A percentile compares a stretch with the other conserved stretches of the same genome.
These are phyloP conservation scores for Clusia tigrina DNA, from an alignment of 2,888 invertebrate species.

Conservation along the genomic window DNA sequence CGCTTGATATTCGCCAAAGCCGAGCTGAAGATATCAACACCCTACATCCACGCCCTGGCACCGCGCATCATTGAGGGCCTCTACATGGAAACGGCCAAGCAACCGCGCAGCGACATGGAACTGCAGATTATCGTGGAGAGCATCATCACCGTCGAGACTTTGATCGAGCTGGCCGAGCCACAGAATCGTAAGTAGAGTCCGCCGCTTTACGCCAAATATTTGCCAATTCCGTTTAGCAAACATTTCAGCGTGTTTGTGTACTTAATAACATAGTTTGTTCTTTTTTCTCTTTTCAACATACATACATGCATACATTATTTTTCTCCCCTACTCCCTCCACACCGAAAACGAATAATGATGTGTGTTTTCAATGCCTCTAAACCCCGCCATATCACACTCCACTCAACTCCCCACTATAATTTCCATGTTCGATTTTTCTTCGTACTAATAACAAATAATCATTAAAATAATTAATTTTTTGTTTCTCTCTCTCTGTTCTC, in stretches of 20 bases:
- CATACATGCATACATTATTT: conserved; percentile 17
- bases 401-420: too few species aligned
- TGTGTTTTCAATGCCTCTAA: too few species aligned
- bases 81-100: conserved; percentile 71
- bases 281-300: conserved; percentile 16
- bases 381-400: background rate
- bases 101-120: conserved; percentile 73
- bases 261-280: conserved; percentile 14
- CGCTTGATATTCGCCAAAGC: conserved; percentile 79
- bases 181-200: conserved; percentile 74
- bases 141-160: conserved; percentile 76
- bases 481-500: conserved; percentile 38
- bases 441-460: background rate
- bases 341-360: too few species aligned
- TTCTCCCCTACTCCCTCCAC: conserved; percentile 8
- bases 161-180: conserved; percentile 77
- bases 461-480: conserved; percentile 16
- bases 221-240: conserved; percentile 14
- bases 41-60: conserved; percentile 83
- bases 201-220: conserved; percentile 8
- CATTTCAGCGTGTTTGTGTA: too few species aligned
- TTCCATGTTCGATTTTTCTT: too few species aligned
- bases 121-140: conserved; percentile 77
- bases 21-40: conserved; percentile 75
- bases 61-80: conserved; percentile 80